These are phyloP conservation scores for Myotis pilosus DNA, from an alignment of 2,797 vertebrate species.

Conservation along the genomic window DNA sequence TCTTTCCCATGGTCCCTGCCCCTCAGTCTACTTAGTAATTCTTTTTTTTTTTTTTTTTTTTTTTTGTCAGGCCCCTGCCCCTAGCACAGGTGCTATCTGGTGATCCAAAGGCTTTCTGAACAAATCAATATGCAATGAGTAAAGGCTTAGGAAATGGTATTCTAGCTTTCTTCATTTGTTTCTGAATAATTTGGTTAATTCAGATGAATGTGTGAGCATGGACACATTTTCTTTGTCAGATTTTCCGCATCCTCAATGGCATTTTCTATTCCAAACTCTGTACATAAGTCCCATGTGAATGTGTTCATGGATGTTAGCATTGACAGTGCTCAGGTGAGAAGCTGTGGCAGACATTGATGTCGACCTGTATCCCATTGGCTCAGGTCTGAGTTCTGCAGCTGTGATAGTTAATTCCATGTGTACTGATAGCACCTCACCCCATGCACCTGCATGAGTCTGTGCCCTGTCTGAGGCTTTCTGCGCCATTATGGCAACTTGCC, in stretches of 20 bases:
- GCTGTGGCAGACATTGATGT: no score
- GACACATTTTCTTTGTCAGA: slow-evolving; percentile 6
- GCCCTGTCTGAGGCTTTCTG: background rate
- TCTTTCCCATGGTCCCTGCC: no score
- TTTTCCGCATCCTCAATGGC: background rate
- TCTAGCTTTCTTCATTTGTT: background rate
- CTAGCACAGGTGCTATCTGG: background rate
- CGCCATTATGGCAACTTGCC: background rate
- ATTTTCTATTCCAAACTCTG: background rate
- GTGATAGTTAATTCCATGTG: background rate
- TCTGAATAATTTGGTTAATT: background rate
- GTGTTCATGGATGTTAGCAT: background rate
- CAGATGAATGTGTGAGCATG: background rate
- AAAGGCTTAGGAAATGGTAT: background rate
- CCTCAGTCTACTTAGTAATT: no score
- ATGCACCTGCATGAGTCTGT: fast-evolving
- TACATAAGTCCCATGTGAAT: background rate
- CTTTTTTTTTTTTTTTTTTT: no score
- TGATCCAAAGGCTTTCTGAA: slow-evolving; percentile 43
- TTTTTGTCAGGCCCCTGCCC: no score
- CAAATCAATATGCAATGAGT: background rate
- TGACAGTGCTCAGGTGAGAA: background rate
- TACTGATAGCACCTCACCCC: background rate
- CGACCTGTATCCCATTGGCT: background rate
- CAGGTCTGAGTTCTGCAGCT: background rate